Conservation (phyloP, 1,140 invertebrate genomes). For the Halesus radiatus region DNA sequence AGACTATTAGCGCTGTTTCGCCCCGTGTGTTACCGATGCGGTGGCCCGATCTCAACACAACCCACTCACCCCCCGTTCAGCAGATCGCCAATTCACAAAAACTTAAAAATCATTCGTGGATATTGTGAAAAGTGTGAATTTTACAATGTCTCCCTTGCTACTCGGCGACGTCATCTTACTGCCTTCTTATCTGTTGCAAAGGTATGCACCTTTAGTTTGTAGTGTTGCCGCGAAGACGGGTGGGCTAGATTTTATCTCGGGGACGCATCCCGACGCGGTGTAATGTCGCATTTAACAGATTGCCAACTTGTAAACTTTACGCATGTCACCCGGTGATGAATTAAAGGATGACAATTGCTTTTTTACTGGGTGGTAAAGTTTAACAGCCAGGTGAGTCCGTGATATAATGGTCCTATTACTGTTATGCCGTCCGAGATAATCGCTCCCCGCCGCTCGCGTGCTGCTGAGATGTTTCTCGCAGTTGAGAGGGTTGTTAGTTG, state of each 20-base stretch:
- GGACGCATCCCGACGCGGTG: background rate
- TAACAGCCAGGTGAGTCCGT: background rate
- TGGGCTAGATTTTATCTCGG: constrained; percentile 35
- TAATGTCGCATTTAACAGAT: constrained; percentile 1
- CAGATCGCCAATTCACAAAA: background rate
- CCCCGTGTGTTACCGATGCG: constrained; percentile 39
- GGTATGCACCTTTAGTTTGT: constrained; percentile 20
- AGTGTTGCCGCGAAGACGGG: constrained; percentile 38
- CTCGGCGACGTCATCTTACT: background rate
- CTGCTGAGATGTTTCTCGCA: constrained; percentile 35
- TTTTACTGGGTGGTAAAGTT: background rate
- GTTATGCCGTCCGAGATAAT: constrained; percentile 1
- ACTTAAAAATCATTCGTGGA: background rate
- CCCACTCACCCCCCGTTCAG: background rate
- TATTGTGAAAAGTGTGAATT: background rate
- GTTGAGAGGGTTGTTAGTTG: constrained; percentile 32
- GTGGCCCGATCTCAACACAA: background rate
- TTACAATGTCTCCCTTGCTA: background rate
- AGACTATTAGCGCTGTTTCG: constrained; percentile 55
- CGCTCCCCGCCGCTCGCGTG: constrained; percentile 27
- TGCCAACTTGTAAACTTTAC: background rate
- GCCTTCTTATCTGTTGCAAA: background rate
- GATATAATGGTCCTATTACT: constrained; percentile 17
- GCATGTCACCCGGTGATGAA: background rate
- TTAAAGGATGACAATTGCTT: background rate